phyloP scores from a whole-genome alignment of 2,888 invertebrate species.

The Zaprionus bogoriensis region DNA sequence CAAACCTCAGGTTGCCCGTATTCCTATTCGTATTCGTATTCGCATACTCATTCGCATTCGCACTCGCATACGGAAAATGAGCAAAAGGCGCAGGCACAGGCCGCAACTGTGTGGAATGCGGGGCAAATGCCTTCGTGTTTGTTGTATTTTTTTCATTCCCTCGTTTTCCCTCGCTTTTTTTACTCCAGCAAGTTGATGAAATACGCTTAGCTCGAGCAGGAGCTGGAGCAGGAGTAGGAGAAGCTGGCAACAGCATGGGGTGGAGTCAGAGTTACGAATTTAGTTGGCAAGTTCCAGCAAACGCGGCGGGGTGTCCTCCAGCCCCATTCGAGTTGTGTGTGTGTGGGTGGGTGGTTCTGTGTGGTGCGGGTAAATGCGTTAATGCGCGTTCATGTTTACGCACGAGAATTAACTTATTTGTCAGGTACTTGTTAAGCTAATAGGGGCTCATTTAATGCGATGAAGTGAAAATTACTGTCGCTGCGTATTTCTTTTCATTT shows the following conservation, averaged over 20 bases:
- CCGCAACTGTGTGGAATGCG: slow-evolving; percentile 3
- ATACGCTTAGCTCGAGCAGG: slow-evolving; percentile 31
- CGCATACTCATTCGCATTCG: slow-evolving; percentile 2
- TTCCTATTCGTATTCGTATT: slow-evolving; percentile 19
- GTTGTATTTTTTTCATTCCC: neutral
- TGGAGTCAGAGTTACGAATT: slow-evolving; percentile 15
- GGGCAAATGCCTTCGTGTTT: neutral
- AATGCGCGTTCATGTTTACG: slow-evolving; percentile 71
- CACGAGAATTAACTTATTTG: slow-evolving; percentile 76
- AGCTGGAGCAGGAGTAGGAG: neutral
- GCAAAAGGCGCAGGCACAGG: slow-evolving; percentile 42
- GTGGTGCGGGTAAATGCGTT: slow-evolving; percentile 45
- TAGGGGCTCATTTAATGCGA: slow-evolving; percentile 72
- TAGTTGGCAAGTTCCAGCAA: slow-evolving; percentile 22
- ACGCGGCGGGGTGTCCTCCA: slow-evolving; percentile 21
- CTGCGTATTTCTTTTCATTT: slow-evolving; percentile 25
- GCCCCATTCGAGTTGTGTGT: slow-evolving; percentile 2
- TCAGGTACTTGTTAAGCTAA: slow-evolving; percentile 79
- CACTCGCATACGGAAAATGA: slow-evolving; percentile 58
- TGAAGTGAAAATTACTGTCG: slow-evolving; percentile 69
- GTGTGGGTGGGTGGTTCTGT: slow-evolving; percentile 7
- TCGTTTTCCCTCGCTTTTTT: neutral
- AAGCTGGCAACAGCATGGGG: neutral
- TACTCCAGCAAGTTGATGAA: slow-evolving; percentile 59
- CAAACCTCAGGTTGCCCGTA: slow-evolving; percentile 79